These are phyloP conservation scores for Euglossa dilemma DNA, from an alignment of 1,140 invertebrate species.

Conservation along the genomic window DNA sequence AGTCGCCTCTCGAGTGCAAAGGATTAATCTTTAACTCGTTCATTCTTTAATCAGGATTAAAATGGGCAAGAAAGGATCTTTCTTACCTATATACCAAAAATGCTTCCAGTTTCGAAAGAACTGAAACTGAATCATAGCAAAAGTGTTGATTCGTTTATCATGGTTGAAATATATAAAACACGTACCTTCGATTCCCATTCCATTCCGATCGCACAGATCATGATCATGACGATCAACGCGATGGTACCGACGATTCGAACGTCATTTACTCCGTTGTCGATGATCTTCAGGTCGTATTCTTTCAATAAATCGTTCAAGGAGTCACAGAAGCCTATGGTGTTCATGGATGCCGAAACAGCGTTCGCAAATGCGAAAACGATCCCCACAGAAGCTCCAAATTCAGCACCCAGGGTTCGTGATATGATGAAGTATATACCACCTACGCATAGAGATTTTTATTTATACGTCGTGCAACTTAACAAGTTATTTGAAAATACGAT, in stretches of 20 bases:
- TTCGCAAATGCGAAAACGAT: conserved; percentile 98
- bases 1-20: too few relatives aligned
- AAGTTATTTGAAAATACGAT: too few relatives aligned
- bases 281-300: conserved; percentile 85
- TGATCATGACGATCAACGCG: conserved; percentile 89
- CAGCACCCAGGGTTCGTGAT: conserved; percentile 97
- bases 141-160: not conserved
- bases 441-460: conserved; percentile 71
- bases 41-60: too few relatives aligned
- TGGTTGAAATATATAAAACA: not conserved
- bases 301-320: conserved; percentile 91
- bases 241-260: conserved; percentile 90
- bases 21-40: too few relatives aligned
- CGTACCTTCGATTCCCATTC: conserved; percentile 92
- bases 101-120: not conserved
- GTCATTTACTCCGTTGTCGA: conserved; percentile 90
- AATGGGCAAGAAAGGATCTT: not conserved
- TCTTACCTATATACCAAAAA: too few relatives aligned
- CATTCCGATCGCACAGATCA: conserved; percentile 95
- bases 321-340: conserved; percentile 98
- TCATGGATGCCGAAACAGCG: conserved; percentile 97
- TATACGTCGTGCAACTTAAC: conserved; percentile 5
- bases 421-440: conserved; percentile 99
- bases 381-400: conserved; percentile 98
- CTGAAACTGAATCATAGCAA: too few relatives aligned